Conservation (phyloP, 2,113 vertebrate species). For the Xiphorhynchus elegans region DNA sequence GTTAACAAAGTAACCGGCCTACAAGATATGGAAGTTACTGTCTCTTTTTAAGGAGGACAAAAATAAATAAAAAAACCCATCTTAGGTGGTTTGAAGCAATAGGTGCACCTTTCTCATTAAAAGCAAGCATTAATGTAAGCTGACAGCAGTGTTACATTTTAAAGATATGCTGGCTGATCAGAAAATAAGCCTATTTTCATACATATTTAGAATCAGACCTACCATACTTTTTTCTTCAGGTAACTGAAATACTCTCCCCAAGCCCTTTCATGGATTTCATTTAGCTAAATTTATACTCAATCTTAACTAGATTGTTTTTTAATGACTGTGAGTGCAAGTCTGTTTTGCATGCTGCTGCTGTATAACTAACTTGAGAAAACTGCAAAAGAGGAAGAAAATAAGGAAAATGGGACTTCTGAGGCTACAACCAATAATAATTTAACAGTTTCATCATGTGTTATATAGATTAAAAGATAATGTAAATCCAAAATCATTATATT, state of each 20-base stretch:
- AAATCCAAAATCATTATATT: neutral
- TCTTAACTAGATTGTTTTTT: constrained; percentile 9
- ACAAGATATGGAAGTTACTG: neutral
- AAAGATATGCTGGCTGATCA: neutral
- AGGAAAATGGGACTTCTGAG: neutral
- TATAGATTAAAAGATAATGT: neutral
- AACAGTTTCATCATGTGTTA: neutral
- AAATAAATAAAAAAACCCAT: rapidly evolving
- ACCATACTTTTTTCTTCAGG: neutral
- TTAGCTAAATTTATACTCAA: neutral
- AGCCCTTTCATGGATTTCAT: neutral
- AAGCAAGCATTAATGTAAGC: neutral
- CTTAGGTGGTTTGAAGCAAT: neutral
- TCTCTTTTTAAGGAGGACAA: neutral
- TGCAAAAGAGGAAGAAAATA: neutral
- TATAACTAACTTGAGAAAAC: neutral
- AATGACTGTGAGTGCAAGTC: neutral
- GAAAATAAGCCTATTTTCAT: neutral
- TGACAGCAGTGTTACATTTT: neutral
- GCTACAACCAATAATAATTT: neutral
- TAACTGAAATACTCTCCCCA: neutral
- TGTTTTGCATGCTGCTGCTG: neutral
- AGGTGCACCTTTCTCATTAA: neutral
- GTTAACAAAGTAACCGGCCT: neutral
- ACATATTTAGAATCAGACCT: constrained; percentile 19